Base-by-base conservation (phyloP, 2,113 vertebrate genomes). In the Hippocampus zosterae region DNA sequence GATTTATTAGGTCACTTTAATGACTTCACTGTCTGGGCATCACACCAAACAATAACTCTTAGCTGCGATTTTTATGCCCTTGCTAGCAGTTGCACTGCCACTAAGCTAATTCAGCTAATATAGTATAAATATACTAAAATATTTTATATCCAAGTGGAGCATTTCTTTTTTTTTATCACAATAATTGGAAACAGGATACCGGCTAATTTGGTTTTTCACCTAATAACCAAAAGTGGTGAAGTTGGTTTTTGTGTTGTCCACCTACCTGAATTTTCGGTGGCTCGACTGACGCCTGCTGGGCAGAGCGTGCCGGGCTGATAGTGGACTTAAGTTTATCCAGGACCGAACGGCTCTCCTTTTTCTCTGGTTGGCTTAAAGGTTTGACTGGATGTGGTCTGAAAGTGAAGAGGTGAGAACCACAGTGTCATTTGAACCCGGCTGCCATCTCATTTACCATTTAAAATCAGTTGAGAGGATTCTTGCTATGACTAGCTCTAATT, bases 361-460 rank as follows among this genome's bases (percentile, higher is more conserved):
- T 95, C 72, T 96, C 94, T 0, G 73, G 81, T 23, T 90, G 70
- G 27, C 78, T 71, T 80, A 99, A 90, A 15, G 97, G 96, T 82
- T 94, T 99, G 91, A 98, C 96, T 0, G 91, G 94, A 72, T 98
- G 97, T n/a, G 95, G 91, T 81, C 97, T 99, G 89, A 0, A 55
- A 85, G 23, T 29, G 53, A 73, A 73, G 59, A 74, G 64, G 21
- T 55, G 16, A 55, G 52, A 23, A 55, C 21, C 52, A 23, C n/a
- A 55, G 1, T 9, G 21, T 23, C 67, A 67, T 75, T 80, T 81
- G 52, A 64, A 76, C 80, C 57, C 40, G 7, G 8, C 37, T 5
- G 9, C 10, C 4, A 16, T 57, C 13, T 29, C 19, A 9, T 61
- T 65, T 33, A 21, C 52, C 25, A 27, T 57, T 27, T 57, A 13